A percentile compares a stretch with the other conserved stretches of the same genome.
Evolutionary conservation across 2,888 invertebrate species (phyloP).

Genomic region (Pilophorus perplexus): DNA sequence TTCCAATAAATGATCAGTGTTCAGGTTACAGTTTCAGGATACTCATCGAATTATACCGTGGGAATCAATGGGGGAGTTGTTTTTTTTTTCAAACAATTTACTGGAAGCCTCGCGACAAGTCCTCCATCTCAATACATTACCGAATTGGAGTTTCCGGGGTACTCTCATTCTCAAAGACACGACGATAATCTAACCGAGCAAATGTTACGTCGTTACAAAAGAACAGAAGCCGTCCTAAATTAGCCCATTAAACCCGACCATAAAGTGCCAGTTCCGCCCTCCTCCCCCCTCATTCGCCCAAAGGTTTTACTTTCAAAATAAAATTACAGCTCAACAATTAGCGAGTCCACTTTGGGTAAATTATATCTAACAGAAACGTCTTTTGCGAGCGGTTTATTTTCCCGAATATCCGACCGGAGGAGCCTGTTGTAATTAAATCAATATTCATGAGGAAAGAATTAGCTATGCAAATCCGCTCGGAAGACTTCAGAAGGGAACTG

Average conservation of each 20-base stretch:
- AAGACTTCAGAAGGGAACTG: conserved; percentile 16
- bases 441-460: conserved; percentile 39
- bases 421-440: conserved; percentile 39
- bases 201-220: neutral
- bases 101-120: too few relatives aligned
- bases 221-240: neutral
- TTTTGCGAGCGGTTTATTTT: conserved; percentile 21
- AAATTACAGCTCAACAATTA: conserved; percentile 39
- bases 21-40: too few relatives aligned
- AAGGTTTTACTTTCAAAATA: conserved; percentile 17
- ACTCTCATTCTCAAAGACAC: too few relatives aligned
- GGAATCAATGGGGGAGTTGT: too few relatives aligned
- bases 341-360: conserved; percentile 32
- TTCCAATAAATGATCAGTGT: too few relatives aligned
- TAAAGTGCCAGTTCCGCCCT: conserved; percentile 12
- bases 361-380: conserved; percentile 26
- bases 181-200: neutral
- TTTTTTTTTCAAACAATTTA: too few relatives aligned
- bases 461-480: conserved; percentile 29
- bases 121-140: too few relatives aligned
- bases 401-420: conserved; percentile 15
- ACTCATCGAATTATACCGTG: too few relatives aligned
- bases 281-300: neutral
- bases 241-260: conserved; percentile 22
- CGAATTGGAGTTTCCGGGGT: too few relatives aligned